Evolutionary conservation across 2,797 vertebrate species (phyloP), one percentile per base, ranked within the genome.

Genomic region (Cichlasoma orientale): DNA sequence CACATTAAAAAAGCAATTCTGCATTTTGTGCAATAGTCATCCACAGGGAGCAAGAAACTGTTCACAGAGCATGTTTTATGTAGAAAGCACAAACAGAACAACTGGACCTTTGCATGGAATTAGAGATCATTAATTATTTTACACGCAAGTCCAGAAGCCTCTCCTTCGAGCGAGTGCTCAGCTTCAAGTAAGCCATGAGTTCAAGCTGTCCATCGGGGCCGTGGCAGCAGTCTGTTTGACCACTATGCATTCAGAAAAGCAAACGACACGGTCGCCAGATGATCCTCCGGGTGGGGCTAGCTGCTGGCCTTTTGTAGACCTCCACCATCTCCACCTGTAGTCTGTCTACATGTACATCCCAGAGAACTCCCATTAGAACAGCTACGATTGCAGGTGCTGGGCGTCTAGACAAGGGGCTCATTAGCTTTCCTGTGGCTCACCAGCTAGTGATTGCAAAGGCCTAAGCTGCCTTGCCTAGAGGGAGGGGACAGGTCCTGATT

Each of bases 381-480:
- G 87, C 85, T 76, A 80, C 79, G 82, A 88, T 95, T 91, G 94
- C 95, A 95, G 95, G 93, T 93, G 93, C 88, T 82, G 89, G 91
- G 79, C 81, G 92, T 95, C 95, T 95, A 95, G 94, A 95, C 91
- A 83, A 88, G 90, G 87, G 85, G 85, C 95, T 95, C 94, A 95
- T 96, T 96, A 95, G 94, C 94, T 96, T 96, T 95, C 95, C 92
- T 82, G 86, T 74, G 71, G 92, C 93, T 95, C 91, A 92, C 92
- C 93, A 91, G 88, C 92, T 83, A 90, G 91, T 95, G 95, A 96
- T 95, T 95, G 94, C 92, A 75, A 86, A 89, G 91, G 91, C 92
- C 93, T 93, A 93, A 86, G 85, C 92, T 83, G 87, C 82, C 85
- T 87, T 83, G 92, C 92, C 91, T 90, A 86, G 78, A 87, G 93